phyloP scores from a whole-genome alignment of 2,113 vertebrate genomes.

The Brachirus orientalis region DNA sequence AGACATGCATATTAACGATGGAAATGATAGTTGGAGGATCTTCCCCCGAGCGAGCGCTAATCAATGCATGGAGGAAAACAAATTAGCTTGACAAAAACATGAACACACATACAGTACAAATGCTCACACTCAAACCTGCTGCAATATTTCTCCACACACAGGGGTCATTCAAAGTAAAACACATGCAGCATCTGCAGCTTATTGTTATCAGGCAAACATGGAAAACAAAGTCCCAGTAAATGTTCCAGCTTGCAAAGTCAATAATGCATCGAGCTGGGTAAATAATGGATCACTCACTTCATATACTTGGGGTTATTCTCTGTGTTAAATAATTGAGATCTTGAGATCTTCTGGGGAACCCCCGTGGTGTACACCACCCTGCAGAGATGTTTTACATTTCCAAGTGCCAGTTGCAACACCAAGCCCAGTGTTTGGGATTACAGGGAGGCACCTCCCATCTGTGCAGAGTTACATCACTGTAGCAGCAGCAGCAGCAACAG shows the following conservation, averaged over 20 bases:
- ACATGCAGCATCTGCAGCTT: constrained; percentile 25
- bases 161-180: constrained; percentile 14
- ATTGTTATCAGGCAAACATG: constrained; percentile 33
- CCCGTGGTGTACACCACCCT: constrained; percentile 21
- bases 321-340: constrained; percentile 66
- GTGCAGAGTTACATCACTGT: constrained; percentile 23
- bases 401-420: constrained; percentile 17
- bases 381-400: constrained; percentile 55
- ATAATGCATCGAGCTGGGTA: constrained; percentile 62
- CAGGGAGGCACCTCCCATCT: not conserved
- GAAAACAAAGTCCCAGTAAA: constrained; percentile 58
- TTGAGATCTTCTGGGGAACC: constrained; percentile 45
- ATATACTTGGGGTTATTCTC: constrained; percentile 56
- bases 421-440: constrained; percentile 31
- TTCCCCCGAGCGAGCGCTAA: constrained; percentile 39
- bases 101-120: not conserved
- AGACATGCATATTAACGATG: constrained; percentile 43
- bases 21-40: constrained; percentile 11
- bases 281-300: constrained; percentile 69
- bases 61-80: constrained; percentile 41
- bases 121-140: not conserved
- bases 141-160: constrained; percentile 1
- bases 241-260: constrained; percentile 55
- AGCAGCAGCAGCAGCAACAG: constrained; percentile 5
- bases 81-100: constrained; percentile 43